Evolutionary conservation across 2,797 vertebrate species (phyloP).

Genomic region (Nannoperca australis): DNA sequence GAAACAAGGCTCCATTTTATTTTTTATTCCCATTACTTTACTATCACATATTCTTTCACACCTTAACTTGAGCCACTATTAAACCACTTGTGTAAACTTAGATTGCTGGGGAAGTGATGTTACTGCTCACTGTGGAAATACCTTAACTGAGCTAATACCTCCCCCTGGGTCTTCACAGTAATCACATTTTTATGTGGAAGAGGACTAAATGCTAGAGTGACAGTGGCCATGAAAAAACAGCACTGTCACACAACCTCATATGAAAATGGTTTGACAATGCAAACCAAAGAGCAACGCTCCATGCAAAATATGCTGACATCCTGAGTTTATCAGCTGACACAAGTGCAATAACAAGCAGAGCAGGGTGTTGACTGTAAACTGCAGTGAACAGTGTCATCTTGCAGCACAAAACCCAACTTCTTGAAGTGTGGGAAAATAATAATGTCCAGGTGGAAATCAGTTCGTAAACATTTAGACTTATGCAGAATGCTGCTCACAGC

Average conservation of each 20-base stretch:
- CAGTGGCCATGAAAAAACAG: not conserved
- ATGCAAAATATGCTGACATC: constrained; percentile 19
- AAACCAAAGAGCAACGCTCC: constrained; percentile 1
- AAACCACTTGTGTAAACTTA: not conserved
- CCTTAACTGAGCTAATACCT: not conserved
- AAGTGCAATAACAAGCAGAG: constrained; percentile 9
- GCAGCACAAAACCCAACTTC: not conserved
- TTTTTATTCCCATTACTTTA: not conserved
- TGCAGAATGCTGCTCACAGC: not conserved
- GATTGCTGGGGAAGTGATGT: not conserved
- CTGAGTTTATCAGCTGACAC: constrained; percentile 35
- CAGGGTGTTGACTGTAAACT: constrained; percentile 49
- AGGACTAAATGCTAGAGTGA: not conserved
- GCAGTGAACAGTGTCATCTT: not conserved
- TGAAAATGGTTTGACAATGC: constrained; percentile 2
- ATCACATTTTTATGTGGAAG: not conserved
- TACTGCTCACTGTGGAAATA: not conserved
- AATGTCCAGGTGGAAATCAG: not conserved
- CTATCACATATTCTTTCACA: not conserved
- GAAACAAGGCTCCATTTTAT: not conserved
- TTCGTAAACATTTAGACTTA: not conserved
- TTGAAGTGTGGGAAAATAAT: not conserved
- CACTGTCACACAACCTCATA: constrained; percentile 3
- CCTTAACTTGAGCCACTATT: not conserved
- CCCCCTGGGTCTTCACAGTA: not conserved